Percentiles rank a stretch among this genome's conserved stretches.
Evolutionary conservation across 2,888 invertebrate species (phyloP).

Genomic region (Lamellibrachia columna): DNA sequence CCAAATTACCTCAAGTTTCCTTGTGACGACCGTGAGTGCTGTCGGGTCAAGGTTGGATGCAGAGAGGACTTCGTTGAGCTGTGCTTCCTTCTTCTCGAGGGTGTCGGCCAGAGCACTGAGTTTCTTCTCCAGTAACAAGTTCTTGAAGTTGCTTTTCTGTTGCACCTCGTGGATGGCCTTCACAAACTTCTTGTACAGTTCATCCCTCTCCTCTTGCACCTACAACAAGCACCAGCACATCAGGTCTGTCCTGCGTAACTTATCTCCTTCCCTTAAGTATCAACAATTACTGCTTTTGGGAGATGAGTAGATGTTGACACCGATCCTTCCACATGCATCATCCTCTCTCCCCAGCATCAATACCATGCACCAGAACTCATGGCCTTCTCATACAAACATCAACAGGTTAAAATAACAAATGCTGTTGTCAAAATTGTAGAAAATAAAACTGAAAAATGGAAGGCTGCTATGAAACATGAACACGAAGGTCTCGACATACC

Average conservation of each 20-base stretch:
- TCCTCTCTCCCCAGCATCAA: no score
- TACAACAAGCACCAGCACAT: conserved; percentile 43
- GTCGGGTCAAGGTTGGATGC: conserved; percentile 72
- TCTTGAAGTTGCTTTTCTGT: conserved; percentile 84
- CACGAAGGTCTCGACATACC: conserved; percentile 55
- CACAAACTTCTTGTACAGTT: conserved; percentile 81
- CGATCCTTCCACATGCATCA: no score
- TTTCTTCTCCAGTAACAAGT: conserved; percentile 82
- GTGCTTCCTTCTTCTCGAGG: conserved; percentile 76
- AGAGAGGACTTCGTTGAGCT: conserved; percentile 75
- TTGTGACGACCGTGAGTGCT: conserved; percentile 68
- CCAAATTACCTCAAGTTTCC: conserved; percentile 71
- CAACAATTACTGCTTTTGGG: no score
- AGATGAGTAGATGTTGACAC: no score
- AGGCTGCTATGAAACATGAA: neutral
- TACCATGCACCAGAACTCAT: no score
- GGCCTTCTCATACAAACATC: no score
- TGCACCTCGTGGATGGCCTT: conserved; percentile 87
- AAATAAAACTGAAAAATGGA: neutral
- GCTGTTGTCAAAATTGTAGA: neutral
- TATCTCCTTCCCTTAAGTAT: no score
- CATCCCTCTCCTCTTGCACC: conserved; percentile 79
- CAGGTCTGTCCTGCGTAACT: neutral
- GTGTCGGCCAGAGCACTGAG: conserved; percentile 74
- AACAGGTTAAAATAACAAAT: neutral